Evolutionary conservation across 2,888 invertebrate species (phyloP), one percentile per base, ranked within the genome.

Genomic region (Mimas tiliae): DNA sequence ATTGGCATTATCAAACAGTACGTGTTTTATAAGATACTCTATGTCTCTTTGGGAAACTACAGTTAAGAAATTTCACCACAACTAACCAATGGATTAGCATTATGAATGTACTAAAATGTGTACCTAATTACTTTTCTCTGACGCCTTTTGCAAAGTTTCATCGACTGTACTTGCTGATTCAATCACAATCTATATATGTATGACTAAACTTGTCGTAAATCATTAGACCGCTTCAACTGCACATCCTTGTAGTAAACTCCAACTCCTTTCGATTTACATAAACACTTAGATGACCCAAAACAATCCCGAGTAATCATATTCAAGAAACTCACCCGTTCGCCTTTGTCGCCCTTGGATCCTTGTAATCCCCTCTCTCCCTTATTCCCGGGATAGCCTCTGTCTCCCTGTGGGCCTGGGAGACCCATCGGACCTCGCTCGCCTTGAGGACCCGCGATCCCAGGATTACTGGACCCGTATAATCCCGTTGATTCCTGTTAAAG

Each of bases 401-500:
- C 96, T 67, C 96, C 96, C 78, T 94, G 94, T 53, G 94, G 94
- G 34, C 96, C 96, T 21, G 91, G 81, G 48, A 96, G 93, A 70
- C 97, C 96, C 86, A 95, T 94, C 75, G 94, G 92, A 67, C 95
- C 97, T 58, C 95, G 82, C 72, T 96, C 96, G 47, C 96, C 96
- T 86, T 95, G 95, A 51, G 95, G 94, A 62, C 96, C 97, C 34
- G 95, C 94, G 65, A 95, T 94, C 55, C 96, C 84, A 78, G 90
- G 86, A 94, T 96, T 91, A 89, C 94, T 81, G 67, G 90, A 88
- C 81, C 91, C 93, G 76, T 90, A 91, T 87, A 92, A 88, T 87
- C 90, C 92, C 65, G 91, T 86, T 81, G 93, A 89, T 89, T 93
- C 93, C 93, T 93, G 84, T 71, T 73, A 82, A 82, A 83, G 77